Base-by-base conservation (phyloP, 2,888 invertebrate species). In the Ophion ellenae region DNA sequence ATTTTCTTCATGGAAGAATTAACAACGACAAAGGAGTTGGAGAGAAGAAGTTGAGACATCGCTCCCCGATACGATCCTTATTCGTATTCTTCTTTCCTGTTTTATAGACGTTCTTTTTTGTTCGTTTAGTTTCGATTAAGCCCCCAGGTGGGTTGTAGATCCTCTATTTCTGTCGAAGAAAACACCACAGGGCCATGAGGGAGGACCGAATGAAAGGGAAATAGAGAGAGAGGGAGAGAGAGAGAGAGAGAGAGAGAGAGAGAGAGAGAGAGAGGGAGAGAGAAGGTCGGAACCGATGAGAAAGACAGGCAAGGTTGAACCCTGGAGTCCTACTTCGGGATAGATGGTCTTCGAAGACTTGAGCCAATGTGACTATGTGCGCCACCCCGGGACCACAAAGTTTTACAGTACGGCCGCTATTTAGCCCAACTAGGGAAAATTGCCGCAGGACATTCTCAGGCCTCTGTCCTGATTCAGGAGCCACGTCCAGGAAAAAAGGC, bases 351-450 rank as follows among this genome's bases (percentile, higher is more conserved):
- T 76, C 82, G 79, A 82, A 80, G 85, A 80, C 71, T 71, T 71
- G 36, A 66, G 14, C 70, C 66, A 61, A 47, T 71, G 28, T n/a
- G 24, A 53, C 32, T 59, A 66, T 66, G 71, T 70, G 69, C 70
- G 78, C 81, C 59, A 84, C 81, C 86, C 80, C 76, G 86, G 85
- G 87, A 89, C 83, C 86, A 82, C 85, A 75, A 87, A 90, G 88
- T 89, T 90, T 88, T 82, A 78, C 84, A 84, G 82, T 82, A 86
- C 87, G 84, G 71, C 81, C 86, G 87, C 88, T 87, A 90, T 89
- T 90, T 90, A 90, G 86, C 84, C 61, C 75, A 86, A 78, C 78
- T 85, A 84, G 64, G 85, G 76, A 88, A 89, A 87, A 83, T 87
- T 76, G 85, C 86, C 81, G 83, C 64, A 24, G 85, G 86, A 11